Base-by-base conservation (phyloP, 2,113 vertebrate species). In the Rhea americana region DNA sequence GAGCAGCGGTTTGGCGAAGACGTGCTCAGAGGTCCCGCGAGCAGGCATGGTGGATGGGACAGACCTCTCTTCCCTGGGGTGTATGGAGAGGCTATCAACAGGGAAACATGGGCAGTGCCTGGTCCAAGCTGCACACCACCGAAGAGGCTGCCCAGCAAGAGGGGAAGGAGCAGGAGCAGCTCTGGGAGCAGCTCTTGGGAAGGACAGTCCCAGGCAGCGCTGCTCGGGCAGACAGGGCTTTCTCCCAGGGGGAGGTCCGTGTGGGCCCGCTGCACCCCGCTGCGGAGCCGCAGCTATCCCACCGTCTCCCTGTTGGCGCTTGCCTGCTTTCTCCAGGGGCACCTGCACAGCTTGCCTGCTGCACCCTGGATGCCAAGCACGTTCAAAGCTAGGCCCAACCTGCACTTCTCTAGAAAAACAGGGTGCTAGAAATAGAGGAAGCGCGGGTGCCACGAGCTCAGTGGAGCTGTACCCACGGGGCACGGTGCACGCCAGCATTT, bases 191-290 rank as follows among this genome's bases (percentile, higher is more conserved):
- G 47, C 6, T 26, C 13, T 12, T 25, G 50, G 59, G 8, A 18
- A 47, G 70, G 70, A 9, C 13, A 4, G 39, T 2, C 5, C 9
- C 3, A 3, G 30, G 51, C 37, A 15, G 10, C 26, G 35, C 25
- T 9, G 35, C 55, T 28, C 2, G 25, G 78, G 63, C 32, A 18
- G 39, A 6, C 20, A 3, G 7, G 11, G 55, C 20, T 39, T 50
- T 32, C 17, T 62, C 9, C 6, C 5, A 17, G 37, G 3, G 2
- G 20, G 8, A 59, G 43, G 2, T 16, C 1, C 11, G 8, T 4
- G 25, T 10, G 39, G 55, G 12, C 19, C 48, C 3, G 25, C 25
- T 17, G 58, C 3, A 8, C 30, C 5, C 39, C 7, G 47, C 56
- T 13, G 32, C 32, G 5, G 28, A 58, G 5, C 7, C 30, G 1